These are phyloP conservation scores for Penaeus vannamei DNA, from an alignment of 1,140 invertebrate genomes.

Conservation along the genomic window DNA sequence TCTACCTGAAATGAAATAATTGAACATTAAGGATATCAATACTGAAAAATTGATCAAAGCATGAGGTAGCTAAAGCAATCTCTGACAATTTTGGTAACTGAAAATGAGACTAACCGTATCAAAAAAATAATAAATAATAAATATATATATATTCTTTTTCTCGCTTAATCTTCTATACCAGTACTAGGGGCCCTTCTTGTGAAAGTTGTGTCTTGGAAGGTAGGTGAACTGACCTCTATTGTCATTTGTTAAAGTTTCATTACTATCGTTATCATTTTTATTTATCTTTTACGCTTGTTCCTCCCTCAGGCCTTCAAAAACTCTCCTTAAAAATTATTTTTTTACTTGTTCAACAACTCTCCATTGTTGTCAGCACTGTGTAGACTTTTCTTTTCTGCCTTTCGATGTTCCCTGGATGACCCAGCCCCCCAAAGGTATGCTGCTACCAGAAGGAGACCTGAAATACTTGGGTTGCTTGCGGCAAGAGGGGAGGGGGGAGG, in stretches of 20 bases:
- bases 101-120: too few species aligned
- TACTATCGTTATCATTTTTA: too few species aligned
- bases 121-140: too few species aligned
- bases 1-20: too few species aligned
- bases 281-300: too few species aligned
- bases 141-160: too few species aligned
- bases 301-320: too few species aligned
- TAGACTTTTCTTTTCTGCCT: slow-evolving; percentile 33
- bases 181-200: not conserved
- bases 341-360: slow-evolving; percentile 23
- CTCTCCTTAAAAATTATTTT: slow-evolving; percentile 20
- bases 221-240: not conserved
- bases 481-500: slow-evolving; percentile 18
- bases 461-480: slow-evolving; percentile 40
- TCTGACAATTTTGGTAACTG: too few species aligned
- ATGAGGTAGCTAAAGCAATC: too few species aligned
- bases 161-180: not conserved
- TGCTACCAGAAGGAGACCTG: slow-evolving; percentile 26
- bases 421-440: slow-evolving; percentile 25
- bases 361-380: slow-evolving; percentile 28
- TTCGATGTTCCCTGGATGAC: slow-evolving; percentile 38
- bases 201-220: not conserved
- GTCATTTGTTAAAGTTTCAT: not conserved
- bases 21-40: too few species aligned
- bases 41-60: too few species aligned